A percentile compares a stretch with the other conserved stretches of the same genome.
These are phyloP conservation scores for Zootoca vivipara DNA, from an alignment of 2,113 vertebrate genomes.

Conservation along the genomic window DNA sequence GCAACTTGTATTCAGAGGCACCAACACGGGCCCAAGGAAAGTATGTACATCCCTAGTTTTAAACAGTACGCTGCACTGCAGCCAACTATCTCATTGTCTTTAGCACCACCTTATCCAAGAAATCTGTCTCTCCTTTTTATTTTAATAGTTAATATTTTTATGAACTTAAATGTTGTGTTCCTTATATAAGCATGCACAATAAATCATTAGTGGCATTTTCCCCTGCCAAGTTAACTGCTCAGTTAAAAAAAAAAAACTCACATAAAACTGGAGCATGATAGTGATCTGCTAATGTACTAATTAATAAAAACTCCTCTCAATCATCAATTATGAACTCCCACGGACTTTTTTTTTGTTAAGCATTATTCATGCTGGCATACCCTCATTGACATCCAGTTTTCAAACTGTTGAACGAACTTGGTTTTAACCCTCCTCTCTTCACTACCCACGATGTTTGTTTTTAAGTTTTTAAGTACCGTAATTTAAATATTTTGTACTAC, in stretches of 20 bases:
- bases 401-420: conserved; percentile 24
- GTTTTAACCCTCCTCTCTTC: not conserved
- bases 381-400: not conserved
- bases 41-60: not conserved
- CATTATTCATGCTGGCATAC: conserved; percentile 22
- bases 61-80: not conserved
- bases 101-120: not conserved
- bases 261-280: not conserved
- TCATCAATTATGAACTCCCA: not conserved
- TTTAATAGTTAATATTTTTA: not conserved
- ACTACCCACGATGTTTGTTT: not conserved
- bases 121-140: not conserved
- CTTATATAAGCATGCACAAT: not conserved
- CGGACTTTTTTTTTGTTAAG: not conserved
- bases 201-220: not conserved
- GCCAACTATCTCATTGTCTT: not conserved
- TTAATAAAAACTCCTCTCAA: conserved; percentile 13
- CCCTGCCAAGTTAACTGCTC: not conserved
- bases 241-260: not conserved
- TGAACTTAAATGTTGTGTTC: not conserved
- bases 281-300: conserved; percentile 11
- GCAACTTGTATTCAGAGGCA: no score
- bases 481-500: no score
- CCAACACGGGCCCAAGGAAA: not conserved
- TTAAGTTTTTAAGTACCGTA: no score